Evolutionary conservation across 2,888 invertebrate genomes (phyloP), one percentile per base, ranked within the genome.

Genomic region (Sicus ferrugineus): DNA sequence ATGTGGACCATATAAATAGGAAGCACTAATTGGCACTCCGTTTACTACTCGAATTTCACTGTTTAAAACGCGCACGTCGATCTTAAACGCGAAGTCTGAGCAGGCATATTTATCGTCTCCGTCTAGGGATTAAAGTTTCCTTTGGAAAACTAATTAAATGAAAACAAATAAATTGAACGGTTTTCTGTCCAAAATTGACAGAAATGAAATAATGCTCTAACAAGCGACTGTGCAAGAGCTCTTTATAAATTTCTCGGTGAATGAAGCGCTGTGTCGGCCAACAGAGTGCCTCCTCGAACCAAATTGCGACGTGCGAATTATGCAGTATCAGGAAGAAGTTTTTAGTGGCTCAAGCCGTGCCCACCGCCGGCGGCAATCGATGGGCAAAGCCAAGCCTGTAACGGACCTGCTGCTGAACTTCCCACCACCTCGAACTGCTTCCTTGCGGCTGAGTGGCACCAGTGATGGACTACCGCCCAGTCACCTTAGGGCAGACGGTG

Each of bases 1-100:
- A 78, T 80, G 78, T 78, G 74, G 78, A 77, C 80, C 78, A 83
- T 84, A 85, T 85, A 84, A 84, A 84, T 84, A 83, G 83, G 83
- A 84, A 79, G 83, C 70, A 72, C 26, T 73, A 68, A 75, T 68
- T 77, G 74, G 75, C 75, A 78, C 78, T 79, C 79, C 73, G 78
- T 77, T 81, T 79, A 80, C 78, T 78, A 78, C 78, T 79, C 79
- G n/a, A n/a, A n/a, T n/a, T n/a, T n/a, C n/a, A n/a, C n/a, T n/a
- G n/a, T n/a, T n/a, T n/a, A n/a, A n/a, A n/a, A n/a, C n/a, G n/a
- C n/a, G n/a, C n/a, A n/a, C n/a, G n/a, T n/a, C n/a, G n/a, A n/a
- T n/a, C n/a, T n/a, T n/a, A 79, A 80, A 77, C 78, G 76, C 74
- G 74, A 77, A 77, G 76, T 74, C 63, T 21, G 11, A 21, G n/a